Evolutionary conservation across 2,888 invertebrate genomes (phyloP), one percentile per base, ranked within the genome.

Genomic region (Saturnia japonica): DNA sequence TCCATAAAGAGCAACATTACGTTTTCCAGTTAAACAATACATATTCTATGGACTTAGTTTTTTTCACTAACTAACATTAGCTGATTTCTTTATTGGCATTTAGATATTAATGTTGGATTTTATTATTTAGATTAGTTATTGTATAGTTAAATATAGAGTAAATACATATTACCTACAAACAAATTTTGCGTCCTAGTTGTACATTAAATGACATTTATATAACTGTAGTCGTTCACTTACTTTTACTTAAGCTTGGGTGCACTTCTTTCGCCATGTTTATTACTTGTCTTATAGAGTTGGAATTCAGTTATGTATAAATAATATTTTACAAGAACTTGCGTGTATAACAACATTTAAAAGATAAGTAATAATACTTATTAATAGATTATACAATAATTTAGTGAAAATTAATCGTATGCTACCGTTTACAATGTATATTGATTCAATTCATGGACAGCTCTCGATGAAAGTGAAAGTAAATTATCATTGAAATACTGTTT

Each of bases 1-100:
- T 64, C 40, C 40, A 64, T 64, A 64, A 64, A 64, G 40, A 40
- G 64, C 64, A 64, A 64, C 9, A 16, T n/a, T 19, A 34, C 14
- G 40, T 64, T 64, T n/a, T 40, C 6, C 7, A 19, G n/a, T 19
- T 64, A 64, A 64, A 40, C n/a, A 64, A 28, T 60, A n/a, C n/a
- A n/a, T n/a, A 28, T 60, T 25, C 12, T 60, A 60, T 60, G 14
- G 2, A 25, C 7, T 22, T 54, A 1, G 11, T 22, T 22, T 54
- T 54, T 22, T 54, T 22, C 22, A 11, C 1, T 22, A 2, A 22
- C 7, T 1, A 3, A 60, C 22, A 54, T 22, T 1, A 6, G 11
- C 54, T 3, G 16, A 6, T 51, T 51, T 1, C 47, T 19, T 34
- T 34, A 34, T 51, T 19, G 47, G 19, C 19, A 9, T 19, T 19